phyloP scores from a whole-genome alignment of 2,888 invertebrate genomes.

The Cheilosia soror region DNA sequence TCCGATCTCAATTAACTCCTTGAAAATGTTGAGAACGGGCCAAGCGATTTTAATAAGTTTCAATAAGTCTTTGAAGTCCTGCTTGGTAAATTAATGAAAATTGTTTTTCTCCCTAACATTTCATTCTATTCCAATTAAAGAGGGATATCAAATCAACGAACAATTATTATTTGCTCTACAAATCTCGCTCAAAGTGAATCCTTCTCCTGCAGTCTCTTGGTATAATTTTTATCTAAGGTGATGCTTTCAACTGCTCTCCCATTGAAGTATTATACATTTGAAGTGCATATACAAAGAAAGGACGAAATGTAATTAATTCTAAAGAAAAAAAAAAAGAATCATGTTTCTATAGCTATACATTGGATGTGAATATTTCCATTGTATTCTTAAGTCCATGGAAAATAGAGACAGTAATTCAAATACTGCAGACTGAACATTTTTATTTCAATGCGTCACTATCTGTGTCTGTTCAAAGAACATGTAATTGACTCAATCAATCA shows the following conservation, averaged over 20 bases:
- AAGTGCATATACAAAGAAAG: conserved; percentile 11
- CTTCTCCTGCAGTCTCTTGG: conserved; percentile 15
- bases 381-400: neutral
- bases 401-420: conserved; percentile 39
- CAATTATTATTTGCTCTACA: conserved; percentile 20
- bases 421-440: conserved; percentile 14
- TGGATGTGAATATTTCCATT: conserved; percentile 8
- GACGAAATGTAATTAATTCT: conserved; percentile 60
- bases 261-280: conserved; percentile 55
- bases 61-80: neutral
- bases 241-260: neutral
- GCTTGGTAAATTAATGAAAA: neutral
- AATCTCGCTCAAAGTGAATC: conserved; percentile 20
- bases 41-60: neutral
- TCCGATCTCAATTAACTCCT: too few species aligned
- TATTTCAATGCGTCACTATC: neutral
- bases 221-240: neutral
- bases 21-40: too few species aligned
- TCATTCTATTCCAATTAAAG: neutral
- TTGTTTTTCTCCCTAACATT: neutral
- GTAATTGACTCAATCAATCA: conserved; percentile 59
- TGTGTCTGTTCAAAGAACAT: conserved; percentile 1
- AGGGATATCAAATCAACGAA: neutral
- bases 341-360: conserved; percentile 21
- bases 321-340: conserved; percentile 30